These are phyloP conservation scores for Chrysolina haemoptera DNA, from an alignment of 2,888 invertebrate genomes.

Conservation along the genomic window DNA sequence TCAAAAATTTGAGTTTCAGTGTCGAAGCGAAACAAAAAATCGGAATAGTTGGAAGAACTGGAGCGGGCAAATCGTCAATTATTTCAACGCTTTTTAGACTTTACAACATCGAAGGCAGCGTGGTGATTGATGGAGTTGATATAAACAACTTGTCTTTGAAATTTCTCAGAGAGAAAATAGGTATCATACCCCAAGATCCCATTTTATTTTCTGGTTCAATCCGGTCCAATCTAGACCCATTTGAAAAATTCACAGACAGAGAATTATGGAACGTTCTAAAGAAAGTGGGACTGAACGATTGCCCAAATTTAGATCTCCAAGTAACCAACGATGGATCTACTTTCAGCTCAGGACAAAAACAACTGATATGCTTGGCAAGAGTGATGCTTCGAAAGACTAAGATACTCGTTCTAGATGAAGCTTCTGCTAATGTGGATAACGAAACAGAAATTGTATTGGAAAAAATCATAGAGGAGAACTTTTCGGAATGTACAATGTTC, in stretches of 20 bases:
- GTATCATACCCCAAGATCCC: conserved; percentile 90
- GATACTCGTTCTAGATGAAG: conserved; percentile 73
- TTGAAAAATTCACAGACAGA: conserved; percentile 82
- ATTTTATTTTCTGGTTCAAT: conserved; percentile 89
- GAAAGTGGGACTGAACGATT: conserved; percentile 77
- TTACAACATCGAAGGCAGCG: conserved; percentile 81
- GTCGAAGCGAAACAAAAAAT: conserved; percentile 81
- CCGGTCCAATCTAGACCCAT: conserved; percentile 91
- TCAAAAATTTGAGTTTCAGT: conserved; percentile 79
- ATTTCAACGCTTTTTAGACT: conserved; percentile 86
- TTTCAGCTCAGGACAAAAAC: conserved; percentile 73
- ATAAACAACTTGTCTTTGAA: conserved; percentile 81
- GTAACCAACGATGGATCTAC: conserved; percentile 52
- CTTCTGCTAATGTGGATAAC: conserved; percentile 73
- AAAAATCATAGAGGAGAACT: conserved; percentile 71
- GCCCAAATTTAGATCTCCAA: conserved; percentile 72
- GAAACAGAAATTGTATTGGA: conserved; percentile 72
- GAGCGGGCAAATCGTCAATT: conserved; percentile 86
- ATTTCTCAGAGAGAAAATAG: conserved; percentile 81
- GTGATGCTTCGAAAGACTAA: conserved; percentile 71
- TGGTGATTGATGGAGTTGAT: conserved; percentile 85
- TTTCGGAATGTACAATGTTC: conserved; percentile 72
- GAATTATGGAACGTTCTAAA: conserved; percentile 87
- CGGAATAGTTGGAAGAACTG: conserved; percentile 88
- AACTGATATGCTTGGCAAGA: conserved; percentile 73